A percentile compares a stretch with the other conserved stretches of the same genome.
phyloP scores from a whole-genome alignment of 2,113 vertebrate species.

The Perca fluviatilis region DNA sequence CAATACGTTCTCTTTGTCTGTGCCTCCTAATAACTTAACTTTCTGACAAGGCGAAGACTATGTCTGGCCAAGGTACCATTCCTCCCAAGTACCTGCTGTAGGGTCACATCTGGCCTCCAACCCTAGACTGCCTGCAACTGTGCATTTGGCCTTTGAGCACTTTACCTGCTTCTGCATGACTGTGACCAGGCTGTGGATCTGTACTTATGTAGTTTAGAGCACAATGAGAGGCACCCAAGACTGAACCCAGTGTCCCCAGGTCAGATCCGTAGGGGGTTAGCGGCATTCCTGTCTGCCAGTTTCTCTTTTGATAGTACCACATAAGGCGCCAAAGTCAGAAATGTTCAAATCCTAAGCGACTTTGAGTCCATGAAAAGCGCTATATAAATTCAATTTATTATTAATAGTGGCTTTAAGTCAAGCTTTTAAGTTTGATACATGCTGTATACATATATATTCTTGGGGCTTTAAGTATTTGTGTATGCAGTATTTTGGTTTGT shows the following conservation, averaged over 20 bases:
- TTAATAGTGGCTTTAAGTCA: background rate
- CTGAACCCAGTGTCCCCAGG: background rate
- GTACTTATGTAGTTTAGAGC: background rate
- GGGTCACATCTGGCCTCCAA: constrained; percentile 49
- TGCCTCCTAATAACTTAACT: background rate
- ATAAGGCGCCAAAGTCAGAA: background rate
- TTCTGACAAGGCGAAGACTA: background rate
- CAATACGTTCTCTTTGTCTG: background rate
- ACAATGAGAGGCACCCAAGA: background rate
- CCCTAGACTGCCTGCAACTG: constrained; percentile 27
- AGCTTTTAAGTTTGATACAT: background rate
- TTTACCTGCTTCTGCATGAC: constrained; percentile 15
- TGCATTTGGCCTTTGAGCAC: constrained; percentile 5
- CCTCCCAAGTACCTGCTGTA: background rate
- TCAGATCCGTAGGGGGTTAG: background rate
- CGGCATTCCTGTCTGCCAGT: background rate
- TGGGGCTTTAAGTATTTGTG: background rate
- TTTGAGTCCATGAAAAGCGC: no score
- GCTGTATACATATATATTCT: background rate
- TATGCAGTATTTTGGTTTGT: background rate
- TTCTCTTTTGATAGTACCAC: background rate
- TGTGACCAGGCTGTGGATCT: constrained; percentile 17
- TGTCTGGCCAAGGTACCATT: background rate
- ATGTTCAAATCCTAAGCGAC: background rate
- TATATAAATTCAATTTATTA: no score